These are phyloP conservation scores for Peromyscus nudipes DNA, from an alignment of 2,797 vertebrate species.

Conservation along the genomic window DNA sequence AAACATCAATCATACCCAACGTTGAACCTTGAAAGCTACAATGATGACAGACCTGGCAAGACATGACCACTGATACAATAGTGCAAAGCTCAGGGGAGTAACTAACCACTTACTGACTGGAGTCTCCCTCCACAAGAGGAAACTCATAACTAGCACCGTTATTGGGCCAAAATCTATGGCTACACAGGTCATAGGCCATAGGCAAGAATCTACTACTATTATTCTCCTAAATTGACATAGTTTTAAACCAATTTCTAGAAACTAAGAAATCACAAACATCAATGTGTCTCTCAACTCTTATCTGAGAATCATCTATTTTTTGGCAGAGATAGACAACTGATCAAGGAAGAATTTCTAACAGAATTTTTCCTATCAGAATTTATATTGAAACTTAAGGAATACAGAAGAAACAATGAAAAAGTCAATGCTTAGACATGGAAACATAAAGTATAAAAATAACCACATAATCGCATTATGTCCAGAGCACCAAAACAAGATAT, in stretches of 20 bases:
- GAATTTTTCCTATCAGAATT: background rate
- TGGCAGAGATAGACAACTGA: background rate
- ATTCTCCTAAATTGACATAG: background rate
- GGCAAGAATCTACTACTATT: background rate
- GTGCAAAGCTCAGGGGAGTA: background rate
- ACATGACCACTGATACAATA: background rate
- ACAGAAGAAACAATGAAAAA: background rate
- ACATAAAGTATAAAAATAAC: background rate
- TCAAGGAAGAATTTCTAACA: background rate
- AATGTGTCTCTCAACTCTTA: background rate
- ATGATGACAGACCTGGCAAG: background rate
- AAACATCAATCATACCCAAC: background rate
- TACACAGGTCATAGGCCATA: background rate
- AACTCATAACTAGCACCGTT: background rate
- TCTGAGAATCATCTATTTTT: background rate
- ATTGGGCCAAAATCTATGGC: background rate
- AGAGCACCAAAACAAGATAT: background rate
- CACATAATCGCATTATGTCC: background rate
- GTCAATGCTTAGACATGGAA: too few relatives aligned
- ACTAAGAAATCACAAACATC: background rate
- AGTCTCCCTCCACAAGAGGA: background rate
- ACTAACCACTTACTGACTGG: background rate
- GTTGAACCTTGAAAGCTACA: background rate
- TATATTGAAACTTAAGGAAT: background rate
- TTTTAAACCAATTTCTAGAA: background rate